phyloP scores from a whole-genome alignment of 2,888 invertebrate genomes.

The Spilarctia lutea region DNA sequence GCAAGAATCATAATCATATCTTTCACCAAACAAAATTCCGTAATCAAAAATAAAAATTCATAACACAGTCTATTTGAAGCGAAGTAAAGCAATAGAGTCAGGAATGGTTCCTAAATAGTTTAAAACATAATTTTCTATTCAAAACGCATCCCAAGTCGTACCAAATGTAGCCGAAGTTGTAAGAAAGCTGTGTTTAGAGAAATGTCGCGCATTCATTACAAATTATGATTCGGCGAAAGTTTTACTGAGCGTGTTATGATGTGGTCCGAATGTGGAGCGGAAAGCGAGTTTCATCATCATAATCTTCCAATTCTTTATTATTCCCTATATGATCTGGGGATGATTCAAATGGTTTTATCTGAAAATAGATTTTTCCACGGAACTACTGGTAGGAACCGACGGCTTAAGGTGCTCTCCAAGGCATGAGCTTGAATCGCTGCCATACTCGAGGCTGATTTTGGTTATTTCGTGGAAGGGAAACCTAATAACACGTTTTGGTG shows the following conservation, averaged over 20 bases:
- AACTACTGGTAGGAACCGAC: too few species aligned
- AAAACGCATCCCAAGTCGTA: slow-evolving; percentile 35
- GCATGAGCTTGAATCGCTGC: too few species aligned
- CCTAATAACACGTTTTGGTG: too few species aligned
- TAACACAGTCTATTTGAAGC: background rate
- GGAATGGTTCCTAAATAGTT: slow-evolving; percentile 19
- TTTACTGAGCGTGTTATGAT: slow-evolving; percentile 35
- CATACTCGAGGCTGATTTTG: too few species aligned
- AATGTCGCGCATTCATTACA: slow-evolving; percentile 58
- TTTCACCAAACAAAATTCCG: slow-evolving; percentile 1
- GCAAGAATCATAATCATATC: background rate
- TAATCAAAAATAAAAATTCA: slow-evolving; percentile 10
- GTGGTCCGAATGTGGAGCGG: slow-evolving; percentile 13
- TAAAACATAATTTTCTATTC: slow-evolving; percentile 41
- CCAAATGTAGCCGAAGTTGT: slow-evolving; percentile 23
- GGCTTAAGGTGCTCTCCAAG: too few species aligned
- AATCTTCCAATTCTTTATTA: too few species aligned
- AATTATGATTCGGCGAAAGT: slow-evolving; percentile 64
- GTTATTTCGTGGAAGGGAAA: too few species aligned
- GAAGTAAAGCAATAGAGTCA: slow-evolving; percentile 11
- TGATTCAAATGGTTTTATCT: too few species aligned
- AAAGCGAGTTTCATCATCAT: background rate
- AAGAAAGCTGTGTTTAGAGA: slow-evolving; percentile 48
- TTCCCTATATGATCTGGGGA: too few species aligned
- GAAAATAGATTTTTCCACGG: too few species aligned